Evolutionary conservation across 2,113 vertebrate species (phyloP).

Genomic region (Fulmarus glacialis): DNA sequence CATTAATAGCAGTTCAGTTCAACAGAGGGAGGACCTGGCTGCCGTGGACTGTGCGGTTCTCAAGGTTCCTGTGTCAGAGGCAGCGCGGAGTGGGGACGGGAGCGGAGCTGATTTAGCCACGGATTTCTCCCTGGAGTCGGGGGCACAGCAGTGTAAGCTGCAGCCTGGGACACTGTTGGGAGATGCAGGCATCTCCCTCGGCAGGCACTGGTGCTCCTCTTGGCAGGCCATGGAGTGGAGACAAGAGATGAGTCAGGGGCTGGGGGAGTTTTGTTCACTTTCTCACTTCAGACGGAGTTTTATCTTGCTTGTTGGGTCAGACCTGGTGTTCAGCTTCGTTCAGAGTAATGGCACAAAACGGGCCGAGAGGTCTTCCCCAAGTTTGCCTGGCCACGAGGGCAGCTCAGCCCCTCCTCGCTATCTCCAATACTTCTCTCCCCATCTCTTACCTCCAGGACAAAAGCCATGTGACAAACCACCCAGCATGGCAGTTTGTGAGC

Average conservation of each 20-base stretch:
- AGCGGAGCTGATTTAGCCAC: neutral
- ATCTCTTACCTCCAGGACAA: neutral
- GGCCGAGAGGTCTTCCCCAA: neutral
- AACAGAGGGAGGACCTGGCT: neutral
- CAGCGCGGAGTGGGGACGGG: accelerated
- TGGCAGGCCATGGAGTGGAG: neutral
- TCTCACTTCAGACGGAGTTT: neutral
- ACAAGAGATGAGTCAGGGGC: neutral
- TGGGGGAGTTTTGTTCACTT: neutral
- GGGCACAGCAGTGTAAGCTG: neutral
- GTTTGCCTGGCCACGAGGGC: neutral
- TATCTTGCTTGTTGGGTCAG: neutral
- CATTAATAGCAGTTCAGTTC: neutral
- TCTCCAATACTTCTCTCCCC: neutral
- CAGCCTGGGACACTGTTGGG: neutral
- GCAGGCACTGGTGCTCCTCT: accelerated
- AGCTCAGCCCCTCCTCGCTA: neutral
- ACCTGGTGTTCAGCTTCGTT: neutral
- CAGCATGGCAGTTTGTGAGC: accelerated
- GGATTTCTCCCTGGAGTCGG: neutral
- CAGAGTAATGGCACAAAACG: accelerated
- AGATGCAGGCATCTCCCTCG: neutral
- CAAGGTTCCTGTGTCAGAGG: neutral
- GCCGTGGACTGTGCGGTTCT: accelerated
- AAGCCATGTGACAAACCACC: neutral